Evolutionary conservation across 2,113 vertebrate genomes (phyloP), one percentile per base, ranked within the genome.

Genomic region (Lonchura striata): DNA sequence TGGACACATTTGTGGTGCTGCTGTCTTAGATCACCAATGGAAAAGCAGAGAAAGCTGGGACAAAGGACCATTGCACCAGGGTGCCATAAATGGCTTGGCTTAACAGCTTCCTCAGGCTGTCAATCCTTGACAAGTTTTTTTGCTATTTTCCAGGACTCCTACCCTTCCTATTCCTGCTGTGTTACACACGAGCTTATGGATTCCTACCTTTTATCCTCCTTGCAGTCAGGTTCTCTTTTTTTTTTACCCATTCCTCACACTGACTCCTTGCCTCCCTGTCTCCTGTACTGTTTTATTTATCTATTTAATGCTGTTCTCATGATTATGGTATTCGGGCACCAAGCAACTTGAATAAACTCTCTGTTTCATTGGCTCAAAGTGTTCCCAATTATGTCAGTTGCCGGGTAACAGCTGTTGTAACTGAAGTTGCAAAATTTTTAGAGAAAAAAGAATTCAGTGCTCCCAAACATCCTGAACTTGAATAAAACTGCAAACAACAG

Each of bases 391-490:
- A 64, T 90, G 82, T 61, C 0, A 1, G 92, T 96, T 97, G 94
- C 94, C 69, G 86, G 92, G 94, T 93, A 93, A 95, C 94, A 90
- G 88, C 82, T 96, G 85, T 78, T 88, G 81, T 42, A 71, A 90
- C 69, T 57, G 76, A 84, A 96, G 92, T 90, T 95, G 90, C 88
- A 94, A 96, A 92, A 92, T 94, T 95, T 95, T 93, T 56, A 35
- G 42, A 28, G 79, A 77, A 77, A 92, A 94, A 95, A 39, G 37
- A 91, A 80, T 64, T 53, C 71, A 1, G 2, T 47, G 54, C 93
- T 94, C 64, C 41, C 50, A 46, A 88, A 77, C 85, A 96, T 68
- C 49, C 60, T 68, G 64, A 80, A 86, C 57, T 78, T 68, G 56
- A 86, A 88, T 52, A 83, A 86, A 87, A 63, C 60, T 72, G 82